Percentiles rank a stretch among this genome's conserved stretches.
Conservation (phyloP, 2,888 invertebrate genomes). For the Didymodactylos carnosus region DNA sequence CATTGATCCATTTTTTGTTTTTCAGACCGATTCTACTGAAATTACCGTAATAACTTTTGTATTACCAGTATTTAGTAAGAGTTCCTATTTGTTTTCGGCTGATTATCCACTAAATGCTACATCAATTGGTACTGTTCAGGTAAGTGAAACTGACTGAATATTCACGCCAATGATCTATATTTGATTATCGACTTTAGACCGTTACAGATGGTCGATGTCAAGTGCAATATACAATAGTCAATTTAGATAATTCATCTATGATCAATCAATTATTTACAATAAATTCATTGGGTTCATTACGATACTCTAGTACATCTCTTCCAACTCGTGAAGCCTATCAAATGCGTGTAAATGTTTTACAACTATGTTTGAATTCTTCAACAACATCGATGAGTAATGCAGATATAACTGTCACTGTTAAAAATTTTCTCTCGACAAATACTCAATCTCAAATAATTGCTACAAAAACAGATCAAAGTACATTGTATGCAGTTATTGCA, state of each 20-base stretch:
- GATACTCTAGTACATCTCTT: background rate
- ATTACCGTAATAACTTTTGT: background rate
- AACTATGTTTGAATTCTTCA: background rate
- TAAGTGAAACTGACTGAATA: too few species aligned
- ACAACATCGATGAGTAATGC: background rate
- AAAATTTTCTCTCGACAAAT: background rate
- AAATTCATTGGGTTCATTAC: background rate
- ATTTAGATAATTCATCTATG: background rate
- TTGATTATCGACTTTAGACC: background rate
- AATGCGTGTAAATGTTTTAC: background rate
- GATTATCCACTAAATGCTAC: background rate
- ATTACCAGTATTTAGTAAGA: too few species aligned
- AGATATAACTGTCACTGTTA: background rate
- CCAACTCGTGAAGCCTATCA: background rate
- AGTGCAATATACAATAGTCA: background rate
- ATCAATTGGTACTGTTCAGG: background rate
- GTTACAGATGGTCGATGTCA: background rate
- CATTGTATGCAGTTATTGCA: background rate
- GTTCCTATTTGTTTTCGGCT: background rate
- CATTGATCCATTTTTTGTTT: background rate
- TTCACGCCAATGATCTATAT: background rate
- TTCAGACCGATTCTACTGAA: background rate
- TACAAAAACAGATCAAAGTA: background rate
- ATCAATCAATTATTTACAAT: background rate
- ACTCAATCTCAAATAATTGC: background rate